phyloP scores from a whole-genome alignment of 2,113 vertebrate species.

The Saccopteryx leptura region DNA sequence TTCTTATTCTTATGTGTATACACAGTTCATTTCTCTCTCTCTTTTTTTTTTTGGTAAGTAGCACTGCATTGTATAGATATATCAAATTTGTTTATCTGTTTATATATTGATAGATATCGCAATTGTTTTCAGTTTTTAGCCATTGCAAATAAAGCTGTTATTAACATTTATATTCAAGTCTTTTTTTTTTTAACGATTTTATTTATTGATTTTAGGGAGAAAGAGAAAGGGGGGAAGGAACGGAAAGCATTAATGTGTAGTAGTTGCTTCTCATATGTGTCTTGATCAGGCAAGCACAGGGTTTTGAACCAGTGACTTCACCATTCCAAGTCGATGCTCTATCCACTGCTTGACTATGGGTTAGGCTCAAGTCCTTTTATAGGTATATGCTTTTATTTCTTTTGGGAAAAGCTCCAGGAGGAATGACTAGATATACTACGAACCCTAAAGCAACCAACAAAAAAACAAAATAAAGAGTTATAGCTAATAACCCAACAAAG shows the following conservation, averaged over 20 bases:
- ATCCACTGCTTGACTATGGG: too few species aligned
- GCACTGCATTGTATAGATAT: background rate
- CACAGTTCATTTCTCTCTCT: background rate
- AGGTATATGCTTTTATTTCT: background rate
- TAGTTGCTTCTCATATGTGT: too few species aligned
- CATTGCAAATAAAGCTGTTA: background rate
- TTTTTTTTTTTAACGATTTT: background rate
- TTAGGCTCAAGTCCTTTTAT: background rate
- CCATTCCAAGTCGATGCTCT: too few species aligned
- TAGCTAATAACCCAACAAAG: background rate
- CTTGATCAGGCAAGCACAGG: too few species aligned
- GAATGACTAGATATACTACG: background rate
- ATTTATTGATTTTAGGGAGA: too few species aligned
- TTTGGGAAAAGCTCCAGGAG: background rate
- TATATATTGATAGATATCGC: background rate
- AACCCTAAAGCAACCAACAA: background rate
- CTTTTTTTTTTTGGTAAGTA: background rate
- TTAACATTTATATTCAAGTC: background rate
- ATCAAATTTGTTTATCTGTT: background rate
- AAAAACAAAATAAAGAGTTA: background rate
- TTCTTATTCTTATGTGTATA: background rate
- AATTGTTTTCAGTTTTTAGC: background rate
- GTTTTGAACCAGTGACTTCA: too few species aligned
- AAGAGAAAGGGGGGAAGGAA: too few species aligned
- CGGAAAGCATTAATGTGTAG: too few species aligned